These are phyloP conservation scores for Myzus persicae DNA, from an alignment of 1,140 invertebrate genomes.

Conservation along the genomic window DNA sequence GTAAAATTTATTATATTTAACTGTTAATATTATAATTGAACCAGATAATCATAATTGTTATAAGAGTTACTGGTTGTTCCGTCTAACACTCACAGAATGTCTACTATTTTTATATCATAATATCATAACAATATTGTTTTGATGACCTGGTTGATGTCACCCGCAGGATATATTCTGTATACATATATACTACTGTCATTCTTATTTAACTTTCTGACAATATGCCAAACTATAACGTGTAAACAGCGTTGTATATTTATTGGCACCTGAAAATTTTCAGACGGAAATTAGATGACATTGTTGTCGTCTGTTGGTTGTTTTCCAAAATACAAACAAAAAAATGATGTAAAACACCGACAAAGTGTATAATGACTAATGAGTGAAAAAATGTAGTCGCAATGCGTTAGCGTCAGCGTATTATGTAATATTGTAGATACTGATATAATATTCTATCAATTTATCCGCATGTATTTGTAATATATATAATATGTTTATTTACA, in stretches of 20 bases:
- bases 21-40: no score
- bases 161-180: no score
- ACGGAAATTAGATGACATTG: background rate
- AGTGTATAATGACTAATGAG: background rate
- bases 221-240: conserved; percentile 5
- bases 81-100: background rate
- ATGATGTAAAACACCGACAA: background rate
- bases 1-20: no score
- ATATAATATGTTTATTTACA: background rate
- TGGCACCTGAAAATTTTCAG: conserved; percentile 7
- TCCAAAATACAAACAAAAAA: background rate
- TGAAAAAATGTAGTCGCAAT: background rate
- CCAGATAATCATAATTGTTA: no score
- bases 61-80: background rate
- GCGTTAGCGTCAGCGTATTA: background rate
- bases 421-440: no score
- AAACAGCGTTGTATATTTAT: background rate
- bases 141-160: background rate
- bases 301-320: conserved; percentile 1
- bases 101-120: background rate
- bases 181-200: no score
- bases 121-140: background rate
- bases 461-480: no score
- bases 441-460: background rate
- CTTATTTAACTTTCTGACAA: background rate